Conservation (phyloP, 2,888 invertebrate genomes). For the Rugalucina vietnamica region DNA sequence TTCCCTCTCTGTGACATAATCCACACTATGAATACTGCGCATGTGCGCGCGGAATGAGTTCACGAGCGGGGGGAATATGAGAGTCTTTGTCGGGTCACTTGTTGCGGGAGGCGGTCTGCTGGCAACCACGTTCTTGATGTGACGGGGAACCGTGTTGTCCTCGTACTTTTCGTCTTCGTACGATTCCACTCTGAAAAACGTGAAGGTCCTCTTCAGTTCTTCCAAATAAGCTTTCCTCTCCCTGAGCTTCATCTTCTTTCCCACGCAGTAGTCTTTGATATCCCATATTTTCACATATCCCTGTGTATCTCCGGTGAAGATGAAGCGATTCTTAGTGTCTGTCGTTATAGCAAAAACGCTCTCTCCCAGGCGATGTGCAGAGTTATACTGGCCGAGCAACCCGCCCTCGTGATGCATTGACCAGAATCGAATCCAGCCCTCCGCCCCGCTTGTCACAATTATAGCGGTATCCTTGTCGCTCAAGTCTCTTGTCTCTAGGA, state of each 20-base stretch:
- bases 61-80: conserved; percentile 75
- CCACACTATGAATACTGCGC: conserved; percentile 88
- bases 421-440: conserved; percentile 91
- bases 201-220: conserved; percentile 62
- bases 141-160: conserved; percentile 33
- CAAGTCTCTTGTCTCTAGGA: conserved; percentile 87
- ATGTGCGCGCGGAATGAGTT: conserved; percentile 88
- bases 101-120: conserved; percentile 69
- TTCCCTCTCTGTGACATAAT: conserved; percentile 88
- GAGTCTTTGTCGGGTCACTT: conserved; percentile 68
- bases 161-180: conserved; percentile 41
- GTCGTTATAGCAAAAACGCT: conserved; percentile 88
- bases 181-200: conserved; percentile 66
- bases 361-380: conserved; percentile 87
- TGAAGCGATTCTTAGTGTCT: conserved; percentile 89
- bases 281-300: conserved; percentile 94
- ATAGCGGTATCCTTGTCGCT: conserved; percentile 87
- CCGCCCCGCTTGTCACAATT: conserved; percentile 89
- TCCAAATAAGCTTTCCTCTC: conserved; percentile 59
- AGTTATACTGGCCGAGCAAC: conserved; percentile 89
- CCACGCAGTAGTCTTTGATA: conserved; percentile 88
- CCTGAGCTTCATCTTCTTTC: conserved; percentile 42
- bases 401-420: conserved; percentile 91
- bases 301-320: conserved; percentile 86
- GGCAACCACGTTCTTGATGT: conserved; percentile 50